Percentiles rank a stretch among this genome's conserved stretches.
These are phyloP conservation scores for Platycheirus albimanus DNA, from an alignment of 2,888 invertebrate genomes.

Conservation along the genomic window DNA sequence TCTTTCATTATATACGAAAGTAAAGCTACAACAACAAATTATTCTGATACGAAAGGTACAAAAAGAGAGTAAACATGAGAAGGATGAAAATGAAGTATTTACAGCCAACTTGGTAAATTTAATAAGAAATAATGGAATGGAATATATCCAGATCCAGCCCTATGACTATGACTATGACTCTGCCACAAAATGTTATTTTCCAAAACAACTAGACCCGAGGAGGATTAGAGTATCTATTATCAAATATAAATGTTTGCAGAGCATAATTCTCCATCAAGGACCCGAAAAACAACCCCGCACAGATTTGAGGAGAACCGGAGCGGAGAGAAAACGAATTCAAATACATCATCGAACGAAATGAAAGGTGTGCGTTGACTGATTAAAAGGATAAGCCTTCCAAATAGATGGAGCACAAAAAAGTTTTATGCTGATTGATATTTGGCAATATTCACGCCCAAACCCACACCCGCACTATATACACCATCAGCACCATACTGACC, in stretches of 20 bases:
- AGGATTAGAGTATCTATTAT: constrained; percentile 46
- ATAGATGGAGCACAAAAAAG: constrained; percentile 32
- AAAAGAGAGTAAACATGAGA: constrained; percentile 41
- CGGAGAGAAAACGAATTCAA: constrained; percentile 50
- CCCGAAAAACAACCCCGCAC: constrained; percentile 4
- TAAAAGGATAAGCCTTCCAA: constrained; percentile 63
- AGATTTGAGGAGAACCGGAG: constrained; percentile 41
- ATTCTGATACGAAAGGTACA: not conserved
- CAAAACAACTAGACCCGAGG: constrained; percentile 14
- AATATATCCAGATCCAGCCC: constrained; percentile 24
- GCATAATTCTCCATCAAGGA: constrained; percentile 40
- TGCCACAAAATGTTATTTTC: constrained; percentile 41
- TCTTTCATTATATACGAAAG: not conserved
- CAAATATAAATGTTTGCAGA: constrained; percentile 55
- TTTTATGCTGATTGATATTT: constrained; percentile 72
- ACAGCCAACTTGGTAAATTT: constrained; percentile 53
- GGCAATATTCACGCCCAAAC: constrained; percentile 43
- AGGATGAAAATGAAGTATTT: constrained; percentile 60
- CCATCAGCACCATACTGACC: no score
- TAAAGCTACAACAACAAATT: not conserved
- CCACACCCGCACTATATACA: not conserved
- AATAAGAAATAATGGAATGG: constrained; percentile 52
- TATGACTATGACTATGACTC: not conserved
- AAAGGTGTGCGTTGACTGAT: constrained; percentile 66
- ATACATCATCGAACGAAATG: constrained; percentile 50